phyloP scores from a whole-genome alignment of 2,113 vertebrate genomes.

The Irena cyanogastra region DNA sequence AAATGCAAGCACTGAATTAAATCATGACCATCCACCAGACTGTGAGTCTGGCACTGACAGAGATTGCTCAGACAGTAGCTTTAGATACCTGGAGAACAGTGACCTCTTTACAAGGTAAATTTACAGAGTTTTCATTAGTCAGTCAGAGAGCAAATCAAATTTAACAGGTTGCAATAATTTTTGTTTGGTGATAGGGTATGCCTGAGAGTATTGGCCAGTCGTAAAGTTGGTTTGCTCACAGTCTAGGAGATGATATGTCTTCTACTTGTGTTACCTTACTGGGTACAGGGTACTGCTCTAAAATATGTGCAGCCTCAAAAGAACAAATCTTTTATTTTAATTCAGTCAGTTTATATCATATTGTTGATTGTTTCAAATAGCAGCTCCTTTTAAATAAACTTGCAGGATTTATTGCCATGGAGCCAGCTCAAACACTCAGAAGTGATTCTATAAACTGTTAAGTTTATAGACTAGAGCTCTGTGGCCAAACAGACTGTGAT shows the following conservation, averaged over 20 bases:
- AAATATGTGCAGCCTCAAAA: not conserved
- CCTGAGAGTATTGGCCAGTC: not conserved
- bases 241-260: not conserved
- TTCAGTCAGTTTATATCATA: not conserved
- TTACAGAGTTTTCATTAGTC: not conserved
- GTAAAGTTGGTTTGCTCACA: not conserved
- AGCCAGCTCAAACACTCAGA: not conserved
- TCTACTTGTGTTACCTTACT: not conserved
- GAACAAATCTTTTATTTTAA: not conserved
- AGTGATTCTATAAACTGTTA: not conserved
- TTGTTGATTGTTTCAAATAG: not conserved
- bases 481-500: not conserved
- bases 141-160: not conserved
- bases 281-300: not conserved
- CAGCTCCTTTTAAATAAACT: not conserved
- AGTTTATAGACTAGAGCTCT: not conserved
- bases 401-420: not conserved
- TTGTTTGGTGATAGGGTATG: not conserved
- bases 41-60: not conserved
- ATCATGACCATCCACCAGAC: not conserved
- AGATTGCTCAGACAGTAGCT: not conserved
- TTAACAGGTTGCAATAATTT: not conserved
- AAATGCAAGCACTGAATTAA: not conserved
- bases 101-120: not conserved
- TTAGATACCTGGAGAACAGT: not conserved